Evolutionary conservation across 2,888 invertebrate genomes (phyloP), one percentile per base, ranked within the genome.

Genomic region (Rhagophthalmus giganteus): DNA sequence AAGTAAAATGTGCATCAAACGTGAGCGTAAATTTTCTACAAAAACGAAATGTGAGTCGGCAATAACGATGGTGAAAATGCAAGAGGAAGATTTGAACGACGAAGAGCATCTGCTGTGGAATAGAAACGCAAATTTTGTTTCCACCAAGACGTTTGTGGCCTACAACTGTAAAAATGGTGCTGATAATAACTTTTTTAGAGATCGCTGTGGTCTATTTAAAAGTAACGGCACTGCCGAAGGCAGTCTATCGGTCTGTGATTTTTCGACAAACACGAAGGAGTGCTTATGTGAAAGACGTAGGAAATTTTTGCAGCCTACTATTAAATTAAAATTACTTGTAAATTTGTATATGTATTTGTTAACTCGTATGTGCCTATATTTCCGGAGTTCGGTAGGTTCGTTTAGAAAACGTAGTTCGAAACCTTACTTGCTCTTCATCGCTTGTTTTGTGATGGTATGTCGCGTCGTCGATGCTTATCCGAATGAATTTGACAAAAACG

Each of bases 401-500:
- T 12, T 7, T 30, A 11, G 13, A 14, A 8, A 15, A 31, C 9
- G 34, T 26, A 30, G 24, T 31, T n/a, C 10, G 20, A 20, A 7
- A 20, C 7, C 20, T 3, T 20, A 20, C 20, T 20, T 20, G 7
- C 7, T 20, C 3, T 20, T 20, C 7, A 20, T 20, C 4, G 20
- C 4, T 20, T 20, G 20, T 20, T 20, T 13, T 6, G 9, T 10
- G 5, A 8, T 28, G n/a, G n/a, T 44, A 8, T 35, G 30, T 24
- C 34, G 32, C 40, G 35, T 16, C 26, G 16, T 14, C 20, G 28
- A 13, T 31, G 62, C 56, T n/a, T 73, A 67, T 55, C 64, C 68
- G 24, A 71, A 69, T 56, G 72, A 73, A 47, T 72, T 73, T 54
- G 73, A 75, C 31, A 74, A 74, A 58, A 66, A 63, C 34, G 74